phyloP scores from a whole-genome alignment of 2,113 vertebrate genomes.

The Plestiodon gilberti region DNA sequence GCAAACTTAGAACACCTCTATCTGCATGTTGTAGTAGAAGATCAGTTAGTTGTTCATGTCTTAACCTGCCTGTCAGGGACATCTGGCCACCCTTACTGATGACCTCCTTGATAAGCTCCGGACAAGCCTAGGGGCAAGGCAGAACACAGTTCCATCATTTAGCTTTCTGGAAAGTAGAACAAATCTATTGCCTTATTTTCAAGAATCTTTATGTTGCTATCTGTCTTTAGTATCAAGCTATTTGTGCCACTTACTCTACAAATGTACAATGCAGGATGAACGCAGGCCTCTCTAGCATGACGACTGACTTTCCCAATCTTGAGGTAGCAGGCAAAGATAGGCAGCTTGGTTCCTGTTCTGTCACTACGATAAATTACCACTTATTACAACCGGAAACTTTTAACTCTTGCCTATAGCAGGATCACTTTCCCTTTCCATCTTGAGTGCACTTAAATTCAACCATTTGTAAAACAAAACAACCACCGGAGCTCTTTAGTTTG shows the following conservation, averaged over 20 bases:
- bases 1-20: background rate
- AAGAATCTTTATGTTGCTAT: background rate
- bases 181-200: background rate
- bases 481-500: background rate
- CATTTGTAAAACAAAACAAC: too few species aligned
- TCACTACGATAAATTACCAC: background rate
- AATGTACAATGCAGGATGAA: background rate
- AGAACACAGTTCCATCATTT: too few species aligned
- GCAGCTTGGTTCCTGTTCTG: conserved; percentile 1
- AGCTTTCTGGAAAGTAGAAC: background rate
- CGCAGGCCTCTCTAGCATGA: conserved; percentile 5
- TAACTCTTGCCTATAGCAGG: background rate
- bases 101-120: too few species aligned
- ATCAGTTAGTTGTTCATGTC: too few species aligned
- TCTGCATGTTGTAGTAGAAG: background rate
- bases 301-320: background rate
- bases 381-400: background rate
- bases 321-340: background rate
- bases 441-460: background rate
- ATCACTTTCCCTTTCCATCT: conserved; percentile 1
- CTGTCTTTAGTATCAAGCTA: conserved; percentile 8
- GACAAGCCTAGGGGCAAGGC: background rate
- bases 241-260: background rate
- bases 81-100: too few species aligned
- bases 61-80: too few species aligned